A percentile compares a stretch with the other conserved stretches of the same genome.
These are phyloP conservation scores for Drosophila birchii DNA, from an alignment of 2,888 invertebrate species.

Conservation along the genomic window DNA sequence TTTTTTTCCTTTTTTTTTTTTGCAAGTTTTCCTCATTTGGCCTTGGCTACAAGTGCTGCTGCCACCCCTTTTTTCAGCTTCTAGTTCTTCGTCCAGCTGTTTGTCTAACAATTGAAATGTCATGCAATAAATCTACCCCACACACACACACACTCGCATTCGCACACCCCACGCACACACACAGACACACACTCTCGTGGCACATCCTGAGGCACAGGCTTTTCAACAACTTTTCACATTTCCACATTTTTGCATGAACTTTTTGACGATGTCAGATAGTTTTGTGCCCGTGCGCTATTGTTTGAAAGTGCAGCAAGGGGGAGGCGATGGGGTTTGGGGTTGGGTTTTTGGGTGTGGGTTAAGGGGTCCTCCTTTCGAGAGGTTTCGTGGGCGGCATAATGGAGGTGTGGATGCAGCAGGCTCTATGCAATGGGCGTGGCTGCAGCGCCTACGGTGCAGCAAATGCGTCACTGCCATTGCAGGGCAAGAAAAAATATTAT, in stretches of 20 bases:
- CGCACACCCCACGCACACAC: slow-evolving; percentile 10
- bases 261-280: slow-evolving; percentile 79
- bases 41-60: slow-evolving; percentile 65
- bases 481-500: background rate
- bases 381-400: slow-evolving; percentile 9
- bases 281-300: slow-evolving; percentile 54
- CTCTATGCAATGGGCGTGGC: slow-evolving; percentile 28
- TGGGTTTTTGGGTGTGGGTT: background rate
- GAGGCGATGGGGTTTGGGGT: background rate
- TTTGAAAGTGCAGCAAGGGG: slow-evolving; percentile 32
- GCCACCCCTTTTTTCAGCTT: slow-evolving; percentile 28
- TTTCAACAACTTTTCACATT: slow-evolving; percentile 79
- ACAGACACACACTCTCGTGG: slow-evolving; percentile 5
- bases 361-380: slow-evolving; percentile 11
- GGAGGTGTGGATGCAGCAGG: slow-evolving; percentile 21
- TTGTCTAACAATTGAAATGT: slow-evolving; percentile 79
- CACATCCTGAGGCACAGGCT: slow-evolving; percentile 50
- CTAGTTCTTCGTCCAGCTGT: slow-evolving; percentile 71
- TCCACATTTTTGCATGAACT: slow-evolving; percentile 77
- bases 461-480: slow-evolving; percentile 58
- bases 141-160: slow-evolving; percentile 45
- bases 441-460: slow-evolving; percentile 38
- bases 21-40: slow-evolving; percentile 51
- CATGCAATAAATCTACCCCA: slow-evolving; percentile 75
- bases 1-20: slow-evolving; percentile 9